phyloP scores from a whole-genome alignment of 2,888 invertebrate species.

The Flabesymbios commensalis region DNA sequence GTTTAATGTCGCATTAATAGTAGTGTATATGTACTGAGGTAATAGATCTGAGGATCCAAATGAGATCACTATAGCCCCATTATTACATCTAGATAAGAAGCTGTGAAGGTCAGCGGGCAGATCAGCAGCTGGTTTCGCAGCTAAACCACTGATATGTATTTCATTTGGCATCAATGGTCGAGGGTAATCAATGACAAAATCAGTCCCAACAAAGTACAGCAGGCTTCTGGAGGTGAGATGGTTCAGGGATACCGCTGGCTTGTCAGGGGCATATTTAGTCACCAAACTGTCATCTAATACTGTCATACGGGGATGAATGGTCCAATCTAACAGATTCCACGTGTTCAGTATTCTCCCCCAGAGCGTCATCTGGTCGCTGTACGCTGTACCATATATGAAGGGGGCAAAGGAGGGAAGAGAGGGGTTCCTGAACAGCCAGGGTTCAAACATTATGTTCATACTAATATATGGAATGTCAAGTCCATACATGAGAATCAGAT shows the following conservation, averaged over 20 bases:
- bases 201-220: slow-evolving; percentile 22
- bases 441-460: slow-evolving; percentile 15
- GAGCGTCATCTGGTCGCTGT: slow-evolving; percentile 21
- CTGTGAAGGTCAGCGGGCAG: no score
- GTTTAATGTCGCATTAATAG: no score
- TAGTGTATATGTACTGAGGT: no score
- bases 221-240: slow-evolving; percentile 4
- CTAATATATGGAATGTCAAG: slow-evolving; percentile 19
- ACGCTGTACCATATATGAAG: background rate
- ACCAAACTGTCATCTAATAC: slow-evolving; percentile 11
- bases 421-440: slow-evolving; percentile 23
- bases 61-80: no score
- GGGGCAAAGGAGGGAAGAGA: slow-evolving; percentile 23
- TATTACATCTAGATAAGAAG: no score
- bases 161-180: slow-evolving; percentile 22
- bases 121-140: slow-evolving; percentile 10
- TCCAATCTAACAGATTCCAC: slow-evolving; percentile 18
- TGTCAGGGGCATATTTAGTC: slow-evolving; percentile 17
- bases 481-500: slow-evolving; percentile 10
- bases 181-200: slow-evolving; percentile 21
- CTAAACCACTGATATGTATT: slow-evolving; percentile 16
- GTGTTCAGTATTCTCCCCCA: slow-evolving; percentile 18
- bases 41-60: no score
- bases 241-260: slow-evolving; percentile 3
- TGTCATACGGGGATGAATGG: background rate